Conservation (phyloP, 2,797 vertebrate species). For the Sebastes trivittatus region DNA sequence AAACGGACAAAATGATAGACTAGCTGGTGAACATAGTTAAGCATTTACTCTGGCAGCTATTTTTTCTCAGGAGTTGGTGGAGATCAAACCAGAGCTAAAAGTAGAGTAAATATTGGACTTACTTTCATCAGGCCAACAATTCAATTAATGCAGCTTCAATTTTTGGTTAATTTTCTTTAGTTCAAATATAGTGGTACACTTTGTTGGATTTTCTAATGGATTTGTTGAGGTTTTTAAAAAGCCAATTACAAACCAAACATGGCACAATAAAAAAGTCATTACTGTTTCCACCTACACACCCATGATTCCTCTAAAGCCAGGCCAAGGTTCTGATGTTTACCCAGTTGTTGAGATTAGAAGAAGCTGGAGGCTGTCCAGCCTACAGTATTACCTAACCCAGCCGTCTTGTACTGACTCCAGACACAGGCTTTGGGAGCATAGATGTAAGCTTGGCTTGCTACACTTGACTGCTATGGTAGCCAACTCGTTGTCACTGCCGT, state of each 20-base stretch:
- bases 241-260: neutral
- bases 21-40: neutral
- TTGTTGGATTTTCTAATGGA: neutral
- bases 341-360: slow-evolving; percentile 32
- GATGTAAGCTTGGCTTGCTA: slow-evolving; percentile 5
- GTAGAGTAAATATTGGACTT: neutral
- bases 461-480: neutral
- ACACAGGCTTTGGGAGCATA: slow-evolving; percentile 21
- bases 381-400: slow-evolving; percentile 35
- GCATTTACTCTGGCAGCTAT: neutral
- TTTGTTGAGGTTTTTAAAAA: neutral
- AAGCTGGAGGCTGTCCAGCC: slow-evolving; percentile 31
- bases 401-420: slow-evolving; percentile 29
- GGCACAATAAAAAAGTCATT: neutral
- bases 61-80: neutral
- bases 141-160: neutral
- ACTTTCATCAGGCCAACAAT: neutral
- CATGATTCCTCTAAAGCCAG: neutral
- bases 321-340: slow-evolving; percentile 12
- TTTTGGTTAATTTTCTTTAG: neutral
- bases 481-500: slow-evolving; percentile 15
- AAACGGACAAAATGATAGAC: too few species aligned
- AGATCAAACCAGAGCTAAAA: neutral
- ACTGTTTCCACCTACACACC: neutral
- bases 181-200: neutral